Percentiles rank a stretch among this genome's conserved stretches.
Evolutionary conservation across 2,797 vertebrate genomes (phyloP).

Genomic region (Salarias fasciatus): DNA sequence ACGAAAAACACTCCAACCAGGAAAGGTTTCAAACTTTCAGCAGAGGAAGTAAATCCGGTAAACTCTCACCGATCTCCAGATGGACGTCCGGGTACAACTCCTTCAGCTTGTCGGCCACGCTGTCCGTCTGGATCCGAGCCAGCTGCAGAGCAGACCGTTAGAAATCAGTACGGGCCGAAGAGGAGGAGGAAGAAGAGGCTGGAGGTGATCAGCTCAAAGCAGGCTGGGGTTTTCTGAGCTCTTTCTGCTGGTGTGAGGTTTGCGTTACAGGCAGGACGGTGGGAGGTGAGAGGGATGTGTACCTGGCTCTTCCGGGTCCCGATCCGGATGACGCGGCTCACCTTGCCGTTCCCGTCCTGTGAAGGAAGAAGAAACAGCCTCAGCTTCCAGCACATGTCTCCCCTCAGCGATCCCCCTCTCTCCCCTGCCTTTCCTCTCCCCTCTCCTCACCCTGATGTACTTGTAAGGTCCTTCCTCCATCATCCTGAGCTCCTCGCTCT

Average conservation of each 20-base stretch:
- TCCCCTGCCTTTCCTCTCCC: background rate
- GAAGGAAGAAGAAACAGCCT: constrained; percentile 36
- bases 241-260: too few relatives aligned
- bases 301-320: constrained; percentile 95
- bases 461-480: constrained; percentile 77
- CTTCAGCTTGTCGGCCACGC: constrained; percentile 86
- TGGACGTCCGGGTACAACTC: constrained; percentile 83
- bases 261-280: too few relatives aligned
- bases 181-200: too few relatives aligned
- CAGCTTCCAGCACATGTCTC: background rate
- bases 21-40: too few relatives aligned
- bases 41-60: too few relatives aligned
- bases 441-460: constrained; percentile 75
- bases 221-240: too few relatives aligned
- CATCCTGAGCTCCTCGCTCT: constrained; percentile 30
- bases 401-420: background rate
- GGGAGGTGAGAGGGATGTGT: too few relatives aligned
- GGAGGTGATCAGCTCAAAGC: too few relatives aligned
- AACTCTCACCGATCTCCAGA: constrained; percentile 90
- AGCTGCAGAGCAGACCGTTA: too few relatives aligned
- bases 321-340: constrained; percentile 84
- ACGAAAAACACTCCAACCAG: too few relatives aligned
- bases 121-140: constrained; percentile 95
- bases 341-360: constrained; percentile 81
- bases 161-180: too few relatives aligned